Evolutionary conservation across 2,113 vertebrate species (phyloP), one percentile per base, ranked within the genome.

Genomic region (Edolisoma coerulescens): DNA sequence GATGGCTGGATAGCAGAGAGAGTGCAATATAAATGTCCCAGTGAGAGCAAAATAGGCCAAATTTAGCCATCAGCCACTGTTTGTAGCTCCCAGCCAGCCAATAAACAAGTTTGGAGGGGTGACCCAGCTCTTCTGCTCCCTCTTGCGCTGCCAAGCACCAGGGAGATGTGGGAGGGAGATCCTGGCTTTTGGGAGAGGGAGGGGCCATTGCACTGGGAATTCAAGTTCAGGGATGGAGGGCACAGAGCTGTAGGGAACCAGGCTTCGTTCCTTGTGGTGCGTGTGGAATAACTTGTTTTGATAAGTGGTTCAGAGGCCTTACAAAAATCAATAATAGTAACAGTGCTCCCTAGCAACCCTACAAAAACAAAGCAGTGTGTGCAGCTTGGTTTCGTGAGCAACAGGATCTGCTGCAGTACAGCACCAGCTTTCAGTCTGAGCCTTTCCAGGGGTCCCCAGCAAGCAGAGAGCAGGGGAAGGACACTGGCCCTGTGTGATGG

Each of bases 21-120:
- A 71, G 47, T 64, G 91, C 86, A 91, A 74, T 37, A 69, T 92
- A 77, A 80, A 74, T 87, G 56, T 73, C 88, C 56, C 30, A 89
- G 83, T 0, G 76, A 93, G 52, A 95, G 89, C 18, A 54, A 93
- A 94, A 82, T 18, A 89, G 89, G 80, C 94, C 87, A 68, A 95
- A 92, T 95, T 95, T 91, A 96, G 91, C 78, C 75, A 92, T 84
- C 84, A 68, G 94, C 95, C 95, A 92, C 94, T 87, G 94, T 93
- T 96, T 41, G 91, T 26, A 90, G 76, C 76, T 97, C 86, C 83
- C 71, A 82, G 91, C 63, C 91, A 95, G 76, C 39, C 84, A 87
- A 84, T 75, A 92, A 93, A 70, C 73, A 87, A 78, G 80, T 95
- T 90, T 28, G 21, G 56, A 81, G 73, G 18, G 88, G 76, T 92